Percentiles rank a stretch among this genome's conserved stretches.
These are phyloP conservation scores for Bombus pyrosoma DNA, from an alignment of 1,140 invertebrate genomes.

Conservation along the genomic window DNA sequence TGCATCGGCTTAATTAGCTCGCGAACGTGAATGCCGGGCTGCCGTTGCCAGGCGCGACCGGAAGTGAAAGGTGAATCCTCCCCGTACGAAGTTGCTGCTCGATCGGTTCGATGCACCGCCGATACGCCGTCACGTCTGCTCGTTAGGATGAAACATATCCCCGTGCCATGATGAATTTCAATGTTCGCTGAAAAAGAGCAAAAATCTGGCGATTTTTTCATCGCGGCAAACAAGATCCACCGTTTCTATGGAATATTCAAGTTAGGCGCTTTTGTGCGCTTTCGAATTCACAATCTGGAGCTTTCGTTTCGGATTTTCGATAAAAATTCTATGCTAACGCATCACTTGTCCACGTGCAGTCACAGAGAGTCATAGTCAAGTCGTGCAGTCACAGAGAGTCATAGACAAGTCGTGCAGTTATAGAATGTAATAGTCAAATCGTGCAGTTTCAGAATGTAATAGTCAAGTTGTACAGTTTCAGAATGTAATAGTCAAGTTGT, in stretches of 20 bases:
- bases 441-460: too few relatives aligned
- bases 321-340: too few relatives aligned
- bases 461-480: too few relatives aligned
- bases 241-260: background rate
- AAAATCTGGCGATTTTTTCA: background rate
- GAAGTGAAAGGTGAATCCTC: background rate
- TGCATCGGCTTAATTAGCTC: conserved; percentile 38
- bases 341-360: too few relatives aligned
- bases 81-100: background rate
- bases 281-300: background rate
- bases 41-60: background rate
- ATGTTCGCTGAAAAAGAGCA: background rate
- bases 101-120: background rate
- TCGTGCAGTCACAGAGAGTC: too few relatives aligned
- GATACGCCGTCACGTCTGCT: background rate
- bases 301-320: too few relatives aligned
- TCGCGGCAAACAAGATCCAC: background rate
- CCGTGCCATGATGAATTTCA: background rate
- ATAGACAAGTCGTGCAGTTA: too few relatives aligned
- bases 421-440: too few relatives aligned
- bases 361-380: too few relatives aligned
- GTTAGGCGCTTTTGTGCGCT: background rate
- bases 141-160: background rate
- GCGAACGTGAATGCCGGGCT: conserved; percentile 15
- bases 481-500: too few relatives aligned